Evolutionary conservation across 2,888 invertebrate genomes (phyloP).

Genomic region (Tenthredo mesomela): DNA sequence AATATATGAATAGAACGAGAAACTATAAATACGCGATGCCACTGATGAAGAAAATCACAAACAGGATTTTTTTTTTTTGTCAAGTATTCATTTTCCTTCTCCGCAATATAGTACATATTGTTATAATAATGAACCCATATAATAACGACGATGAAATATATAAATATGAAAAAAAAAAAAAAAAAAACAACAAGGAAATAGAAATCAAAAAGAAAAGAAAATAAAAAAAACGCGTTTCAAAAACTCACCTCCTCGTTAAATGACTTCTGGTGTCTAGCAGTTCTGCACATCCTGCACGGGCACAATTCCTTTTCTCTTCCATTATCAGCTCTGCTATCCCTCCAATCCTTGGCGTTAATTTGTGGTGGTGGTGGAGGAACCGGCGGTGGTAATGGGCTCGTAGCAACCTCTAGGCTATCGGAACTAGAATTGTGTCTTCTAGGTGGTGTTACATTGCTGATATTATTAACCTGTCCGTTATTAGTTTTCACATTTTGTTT

Average conservation of each 20-base stretch:
- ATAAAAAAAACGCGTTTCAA: background rate
- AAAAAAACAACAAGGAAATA: background rate
- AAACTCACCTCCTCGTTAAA: conserved; percentile 75
- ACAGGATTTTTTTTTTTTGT: too few relatives aligned
- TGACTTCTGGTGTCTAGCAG: conserved; percentile 73
- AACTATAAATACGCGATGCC: too few relatives aligned
- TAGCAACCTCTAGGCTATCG: conserved; percentile 75
- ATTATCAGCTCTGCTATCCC: conserved; percentile 61
- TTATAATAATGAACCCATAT: background rate
- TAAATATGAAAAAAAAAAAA: background rate
- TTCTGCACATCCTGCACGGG: conserved; percentile 75
- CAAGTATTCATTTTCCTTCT: too few relatives aligned
- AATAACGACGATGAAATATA: background rate
- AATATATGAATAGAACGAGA: too few relatives aligned
- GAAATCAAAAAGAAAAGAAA: too few relatives aligned
- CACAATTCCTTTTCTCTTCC: conserved; percentile 69
- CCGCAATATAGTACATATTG: too few relatives aligned
- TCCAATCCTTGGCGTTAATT: conserved; percentile 57
- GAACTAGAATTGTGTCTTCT: conserved; percentile 76
- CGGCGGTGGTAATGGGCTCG: conserved; percentile 77
- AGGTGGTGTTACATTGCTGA: conserved; percentile 74
- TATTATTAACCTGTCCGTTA: conserved; percentile 54
- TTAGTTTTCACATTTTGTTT: conserved; percentile 39
- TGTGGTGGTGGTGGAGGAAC: conserved; percentile 79
- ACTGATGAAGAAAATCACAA: too few relatives aligned